Base-by-base conservation (phyloP, 2,113 vertebrate genomes). In the Lonchura striata region DNA sequence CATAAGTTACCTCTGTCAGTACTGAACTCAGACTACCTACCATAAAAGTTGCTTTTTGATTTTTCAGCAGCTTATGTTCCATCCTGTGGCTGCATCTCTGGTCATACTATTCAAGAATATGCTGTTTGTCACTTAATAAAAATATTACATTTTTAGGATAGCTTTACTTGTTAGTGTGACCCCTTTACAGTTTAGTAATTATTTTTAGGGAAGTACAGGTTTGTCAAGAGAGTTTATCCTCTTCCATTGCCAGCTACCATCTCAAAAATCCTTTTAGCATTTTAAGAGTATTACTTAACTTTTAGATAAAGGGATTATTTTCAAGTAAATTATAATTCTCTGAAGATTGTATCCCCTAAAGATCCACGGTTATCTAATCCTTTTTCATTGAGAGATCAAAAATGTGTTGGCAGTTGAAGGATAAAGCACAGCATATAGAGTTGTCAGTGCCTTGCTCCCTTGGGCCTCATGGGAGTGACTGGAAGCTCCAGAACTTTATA, bases 311-410 rank as follows among this genome's bases (percentile, higher is more conserved):
- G 90, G 66, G 54, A 81, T 95, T 89, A 70, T 95, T 89, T 97
- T 77, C 82, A 78, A 95, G 66, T 93, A 83, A 86, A 77, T 80
- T 88, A 42, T 78, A 80, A 90, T 94, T 86, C 86, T 95, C 82
- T 78, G 60, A 94, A 96, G 94, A 95, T 78, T 91, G 57, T 95
- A 92, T 90, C 70, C 94, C 74, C 88, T 77, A 82, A 96, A 96
- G 94, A 95, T 61, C 66, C 79, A 54, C 35, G 81, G 79, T 95
- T 97, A 91, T 87, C 81, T 79, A 92, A 89, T 79, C 76, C 71
- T 72, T 94, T 94, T 95, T 87, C 74, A 75, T 39, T 94, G 90
- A 82, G 92, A 91, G 68, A 94, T 94, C 90, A 90, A 89, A 82
- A 88, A 92, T 71, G 15, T 56, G 86, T 70, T 95, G 88, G 68